phyloP scores from a whole-genome alignment of 2,888 invertebrate genomes.

The Nasonia oneida region DNA sequence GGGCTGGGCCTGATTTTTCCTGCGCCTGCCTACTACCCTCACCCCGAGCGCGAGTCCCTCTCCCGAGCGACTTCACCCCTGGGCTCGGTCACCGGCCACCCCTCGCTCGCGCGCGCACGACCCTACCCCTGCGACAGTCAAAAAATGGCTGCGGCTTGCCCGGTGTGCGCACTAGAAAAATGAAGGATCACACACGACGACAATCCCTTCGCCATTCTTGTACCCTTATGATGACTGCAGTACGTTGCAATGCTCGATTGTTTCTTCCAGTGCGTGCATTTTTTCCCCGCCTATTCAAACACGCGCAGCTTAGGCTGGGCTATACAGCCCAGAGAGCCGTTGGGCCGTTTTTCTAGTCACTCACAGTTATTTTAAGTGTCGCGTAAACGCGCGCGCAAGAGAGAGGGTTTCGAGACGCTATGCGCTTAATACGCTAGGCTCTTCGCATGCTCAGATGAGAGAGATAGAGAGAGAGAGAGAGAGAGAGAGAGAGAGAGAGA shows the following conservation, averaged over 20 bases:
- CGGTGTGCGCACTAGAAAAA: neutral
- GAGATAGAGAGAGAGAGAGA: neutral
- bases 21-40: constrained; percentile 59
- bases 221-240: neutral
- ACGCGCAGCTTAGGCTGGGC: neutral
- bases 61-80: constrained; percentile 35
- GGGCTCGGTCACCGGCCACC: constrained; percentile 44
- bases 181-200: neutral
- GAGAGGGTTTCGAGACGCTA: neutral
- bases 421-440: neutral
- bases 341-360: neutral
- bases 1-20: neutral
- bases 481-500: neutral
- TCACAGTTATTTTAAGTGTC: neutral
- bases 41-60: constrained; percentile 31
- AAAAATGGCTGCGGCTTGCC: constrained; percentile 57
- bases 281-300: neutral
- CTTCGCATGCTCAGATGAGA: neutral
- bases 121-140: constrained; percentile 34
- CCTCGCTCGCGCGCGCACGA: constrained; percentile 38
- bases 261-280: neutral
- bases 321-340: neutral
- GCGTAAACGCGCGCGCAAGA: neutral
- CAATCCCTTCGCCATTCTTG: neutral
- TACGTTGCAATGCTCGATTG: constrained; percentile 21